A percentile compares a stretch with the other conserved stretches of the same genome.
Conservation (phyloP, 2,113 vertebrate genomes). For the Ailurus styani region DNA sequence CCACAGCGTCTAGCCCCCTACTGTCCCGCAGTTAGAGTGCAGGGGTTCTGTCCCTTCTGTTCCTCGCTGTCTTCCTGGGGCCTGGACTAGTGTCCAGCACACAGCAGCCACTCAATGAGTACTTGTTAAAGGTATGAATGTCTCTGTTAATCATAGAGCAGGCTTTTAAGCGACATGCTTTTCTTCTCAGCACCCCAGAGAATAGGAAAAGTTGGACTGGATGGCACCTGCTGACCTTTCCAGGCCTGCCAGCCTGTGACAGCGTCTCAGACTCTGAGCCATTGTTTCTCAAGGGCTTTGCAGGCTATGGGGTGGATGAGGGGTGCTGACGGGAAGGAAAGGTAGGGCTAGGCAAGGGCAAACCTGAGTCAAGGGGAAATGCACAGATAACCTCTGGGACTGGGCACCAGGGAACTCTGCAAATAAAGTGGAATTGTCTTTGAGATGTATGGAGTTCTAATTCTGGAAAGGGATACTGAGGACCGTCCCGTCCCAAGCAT, state of each 20-base stretch:
- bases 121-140: neutral
- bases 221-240: neutral
- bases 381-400: neutral
- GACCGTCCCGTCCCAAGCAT: neutral
- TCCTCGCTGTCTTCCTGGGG: neutral
- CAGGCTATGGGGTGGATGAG: neutral
- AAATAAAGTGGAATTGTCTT: neutral
- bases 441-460: neutral
- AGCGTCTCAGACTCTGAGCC: neutral
- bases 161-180: neutral
- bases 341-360: neutral
- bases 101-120: neutral
- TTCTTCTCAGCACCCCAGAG: neutral
- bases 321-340: neutral
- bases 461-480: neutral
- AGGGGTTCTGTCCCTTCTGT: neutral
- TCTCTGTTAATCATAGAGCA: neutral
- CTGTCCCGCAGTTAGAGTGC: neutral
- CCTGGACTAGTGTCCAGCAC: neutral
- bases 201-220: neutral
- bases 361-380: neutral
- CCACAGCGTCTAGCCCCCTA: neutral
- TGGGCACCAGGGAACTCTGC: neutral
- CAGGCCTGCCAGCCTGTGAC: neutral
- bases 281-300: neutral